Evolutionary conservation across 2,797 vertebrate species (phyloP).

Genomic region (Columba guinea): DNA sequence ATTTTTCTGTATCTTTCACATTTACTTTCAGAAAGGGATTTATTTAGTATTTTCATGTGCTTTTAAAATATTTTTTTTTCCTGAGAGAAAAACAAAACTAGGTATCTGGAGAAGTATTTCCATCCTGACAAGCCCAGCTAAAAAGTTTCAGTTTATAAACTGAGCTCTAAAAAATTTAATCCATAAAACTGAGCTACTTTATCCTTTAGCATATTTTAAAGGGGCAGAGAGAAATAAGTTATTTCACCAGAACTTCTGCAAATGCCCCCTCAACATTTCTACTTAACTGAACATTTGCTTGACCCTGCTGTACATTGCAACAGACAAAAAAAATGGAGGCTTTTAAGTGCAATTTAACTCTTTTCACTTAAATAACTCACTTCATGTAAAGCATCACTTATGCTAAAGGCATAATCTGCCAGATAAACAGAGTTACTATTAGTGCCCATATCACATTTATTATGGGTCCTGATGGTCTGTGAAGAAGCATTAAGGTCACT

Average conservation of each 20-base stretch:
- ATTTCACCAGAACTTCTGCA: background rate
- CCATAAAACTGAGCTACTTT: background rate
- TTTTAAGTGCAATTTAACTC: background rate
- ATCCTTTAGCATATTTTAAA: background rate
- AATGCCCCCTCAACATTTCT: background rate
- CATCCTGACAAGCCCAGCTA: background rate
- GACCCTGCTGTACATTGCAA: background rate
- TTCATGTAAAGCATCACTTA: background rate
- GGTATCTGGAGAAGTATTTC: background rate
- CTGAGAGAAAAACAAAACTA: background rate
- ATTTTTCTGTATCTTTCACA: background rate
- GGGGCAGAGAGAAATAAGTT: background rate
- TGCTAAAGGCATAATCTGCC: background rate
- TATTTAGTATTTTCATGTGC: background rate
- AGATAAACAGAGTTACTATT: background rate
- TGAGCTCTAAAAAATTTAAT: background rate
- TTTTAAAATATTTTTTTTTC: background rate
- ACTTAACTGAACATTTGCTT: background rate
- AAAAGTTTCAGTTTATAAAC: background rate
- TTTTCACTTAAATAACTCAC: background rate
- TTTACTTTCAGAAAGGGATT: background rate
- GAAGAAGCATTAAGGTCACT: background rate
- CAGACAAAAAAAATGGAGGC: background rate
- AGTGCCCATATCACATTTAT: background rate
- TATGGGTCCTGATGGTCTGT: background rate